Base-by-base conservation (phyloP, 2,888 invertebrate genomes). In the Parochlus steinenii region DNA sequence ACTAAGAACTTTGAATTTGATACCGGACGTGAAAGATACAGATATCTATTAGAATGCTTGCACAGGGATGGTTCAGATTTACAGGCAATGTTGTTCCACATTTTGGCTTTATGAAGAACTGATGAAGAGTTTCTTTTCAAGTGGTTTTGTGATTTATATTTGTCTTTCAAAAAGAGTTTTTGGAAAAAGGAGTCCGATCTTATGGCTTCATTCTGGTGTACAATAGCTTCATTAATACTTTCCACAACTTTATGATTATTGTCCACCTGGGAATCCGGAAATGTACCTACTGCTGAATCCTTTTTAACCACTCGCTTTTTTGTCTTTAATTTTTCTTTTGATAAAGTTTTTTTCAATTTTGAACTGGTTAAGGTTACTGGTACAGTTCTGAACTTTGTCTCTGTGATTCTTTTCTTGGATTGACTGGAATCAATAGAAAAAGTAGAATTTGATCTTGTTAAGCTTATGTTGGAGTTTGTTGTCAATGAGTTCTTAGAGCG, bases 1-100 rank as follows among this genome's bases (percentile, higher is more conserved):
- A 67, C 65, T 46, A 68, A 68, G 52, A 81, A 80, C 46, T 74
- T 71, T 2, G 79, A 80, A 43, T 74, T 67, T 3, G 72, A 69
- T 0, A 80, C 78, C 5, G 80, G 76, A 47, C 69, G 71, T 42
- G 74, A 71, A 45, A 74, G 66, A 27, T 69, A 64, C 25, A 78
- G 59, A 49, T 78, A 81, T 20, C 71, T 63, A 48, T 70, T 73
- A 41, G 74, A 49, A 4, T 66, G 59, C 26, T 64, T 55, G n/a
- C n/a, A n/a, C 16, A 66, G 52, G 6, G 70, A 67, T 36, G 73
- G 71, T 39, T 74, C 70, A 19, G 66, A 61, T 41, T 47, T 54
- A 30, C 55, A 55, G 40, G 58, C 57, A 38, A 59, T 56, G n/a
- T 67, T 63, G 44, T 76, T 73, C 49, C 81, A 74, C 48, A 73